Evolutionary conservation across 2,797 vertebrate genomes (phyloP).

Genomic region (Myotis vivesi): DNA sequence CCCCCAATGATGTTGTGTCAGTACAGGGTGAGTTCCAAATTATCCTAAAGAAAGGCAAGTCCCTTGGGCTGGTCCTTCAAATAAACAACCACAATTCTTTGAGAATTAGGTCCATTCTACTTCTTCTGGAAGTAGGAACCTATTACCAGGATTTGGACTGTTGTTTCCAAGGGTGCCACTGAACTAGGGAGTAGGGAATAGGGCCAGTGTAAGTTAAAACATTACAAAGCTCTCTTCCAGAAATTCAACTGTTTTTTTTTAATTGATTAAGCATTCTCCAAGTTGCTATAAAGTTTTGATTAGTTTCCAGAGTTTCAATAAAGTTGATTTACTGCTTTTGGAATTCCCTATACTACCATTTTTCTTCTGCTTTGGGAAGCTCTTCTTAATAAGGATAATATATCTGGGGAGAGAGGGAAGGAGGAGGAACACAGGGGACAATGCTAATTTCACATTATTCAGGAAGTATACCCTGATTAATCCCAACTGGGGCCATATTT

Average conservation of each 20-base stretch:
- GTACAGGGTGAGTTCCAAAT: neutral
- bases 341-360: neutral
- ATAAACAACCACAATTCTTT: neutral
- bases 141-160: neutral
- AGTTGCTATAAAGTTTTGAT: conserved; percentile 11
- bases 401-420: neutral
- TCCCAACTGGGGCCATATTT: neutral
- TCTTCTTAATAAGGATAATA: conserved; percentile 29
- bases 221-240: neutral
- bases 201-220: neutral
- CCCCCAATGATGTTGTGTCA: neutral
- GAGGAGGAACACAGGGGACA: neutral
- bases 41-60: conserved; percentile 30
- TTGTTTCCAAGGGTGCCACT: neutral
- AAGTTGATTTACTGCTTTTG: conserved; percentile 25
- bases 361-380: neutral
- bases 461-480: conserved; percentile 31
- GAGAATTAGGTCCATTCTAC: neutral
- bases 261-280: neutral
- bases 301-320: conserved; percentile 16
- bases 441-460: conserved; percentile 33
- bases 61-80: neutral
- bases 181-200: neutral
- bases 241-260: neutral
- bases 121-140: neutral